phyloP scores from a whole-genome alignment of 2,888 invertebrate genomes.

The Drosophila ochracea region DNA sequence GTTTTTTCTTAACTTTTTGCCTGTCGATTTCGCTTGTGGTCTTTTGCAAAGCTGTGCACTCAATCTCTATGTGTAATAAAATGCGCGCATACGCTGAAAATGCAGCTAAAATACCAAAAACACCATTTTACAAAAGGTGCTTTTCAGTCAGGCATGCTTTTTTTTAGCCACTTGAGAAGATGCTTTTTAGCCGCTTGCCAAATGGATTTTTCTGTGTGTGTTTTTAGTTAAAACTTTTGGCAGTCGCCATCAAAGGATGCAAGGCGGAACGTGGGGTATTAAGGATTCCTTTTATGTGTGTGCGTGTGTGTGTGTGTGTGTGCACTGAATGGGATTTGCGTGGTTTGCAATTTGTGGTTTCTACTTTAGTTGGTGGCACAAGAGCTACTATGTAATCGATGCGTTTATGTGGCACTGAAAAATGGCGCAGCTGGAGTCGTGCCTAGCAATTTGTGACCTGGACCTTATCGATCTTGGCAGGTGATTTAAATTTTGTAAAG shows the following conservation, averaged over 20 bases:
- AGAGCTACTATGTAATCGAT: conserved; percentile 50
- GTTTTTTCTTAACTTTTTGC: conserved; percentile 25
- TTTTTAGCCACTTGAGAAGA: conserved; percentile 40
- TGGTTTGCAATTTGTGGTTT: conserved; percentile 62
- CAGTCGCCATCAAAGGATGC: conserved; percentile 28
- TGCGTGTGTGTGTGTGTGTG: conserved; percentile 3
- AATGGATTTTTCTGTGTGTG: conserved; percentile 48
- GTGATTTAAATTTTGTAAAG: conserved; percentile 13
- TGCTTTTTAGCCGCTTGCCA: conserved; percentile 51
- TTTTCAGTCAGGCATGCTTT: conserved; percentile 5
- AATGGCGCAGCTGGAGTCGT: conserved; percentile 23
- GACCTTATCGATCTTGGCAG: conserved; percentile 18
- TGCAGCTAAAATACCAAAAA: conserved; percentile 40
- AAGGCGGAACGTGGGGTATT: background rate
- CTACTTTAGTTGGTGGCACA: conserved; percentile 7
- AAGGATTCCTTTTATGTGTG: conserved; percentile 9
- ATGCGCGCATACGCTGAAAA: conserved; percentile 34
- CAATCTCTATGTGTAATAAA: conserved; percentile 36
- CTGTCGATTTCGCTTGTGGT: conserved; percentile 41
- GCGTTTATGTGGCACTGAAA: conserved; percentile 40
- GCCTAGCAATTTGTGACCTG: conserved; percentile 30
- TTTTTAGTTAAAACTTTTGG: conserved; percentile 36
- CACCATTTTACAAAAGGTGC: conserved; percentile 19
- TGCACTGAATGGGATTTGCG: conserved; percentile 54
- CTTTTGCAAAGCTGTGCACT: conserved; percentile 48